A percentile compares a stretch with the other conserved stretches of the same genome.
phyloP scores from a whole-genome alignment of 2,888 invertebrate species.

The Serrognathus titanus region DNA sequence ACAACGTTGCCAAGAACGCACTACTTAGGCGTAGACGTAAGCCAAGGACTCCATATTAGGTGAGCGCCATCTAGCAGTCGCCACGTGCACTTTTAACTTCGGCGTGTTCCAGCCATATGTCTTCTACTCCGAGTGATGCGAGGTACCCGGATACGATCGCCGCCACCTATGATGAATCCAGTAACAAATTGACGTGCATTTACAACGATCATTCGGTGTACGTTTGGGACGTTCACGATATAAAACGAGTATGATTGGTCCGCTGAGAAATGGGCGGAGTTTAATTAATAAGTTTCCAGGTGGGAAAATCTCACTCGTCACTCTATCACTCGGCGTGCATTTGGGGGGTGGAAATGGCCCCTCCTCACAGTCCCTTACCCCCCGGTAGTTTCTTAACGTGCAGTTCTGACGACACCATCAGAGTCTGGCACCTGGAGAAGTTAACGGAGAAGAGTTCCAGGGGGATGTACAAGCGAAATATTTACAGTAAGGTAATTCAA shows the following conservation, averaged over 20 bases:
- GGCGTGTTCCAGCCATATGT: conserved; percentile 67
- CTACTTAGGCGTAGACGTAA: conserved; percentile 90
- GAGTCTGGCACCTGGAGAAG: conserved; percentile 81
- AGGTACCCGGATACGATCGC: conserved; percentile 93
- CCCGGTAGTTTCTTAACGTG: conserved; percentile 90
- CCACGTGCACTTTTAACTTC: not conserved
- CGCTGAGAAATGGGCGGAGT: no score
- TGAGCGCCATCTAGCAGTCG: conserved; percentile 39
- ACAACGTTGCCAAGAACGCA: conserved; percentile 89
- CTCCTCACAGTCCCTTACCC: conserved; percentile 58
- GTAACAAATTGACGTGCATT: conserved; percentile 84
- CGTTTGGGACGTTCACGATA: conserved; percentile 92
- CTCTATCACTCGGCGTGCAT: conserved; percentile 96
- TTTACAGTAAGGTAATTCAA: conserved; percentile 81
- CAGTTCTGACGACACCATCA: conserved; percentile 94
- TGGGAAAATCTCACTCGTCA: conserved; percentile 92
- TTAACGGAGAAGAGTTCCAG: conserved; percentile 49
- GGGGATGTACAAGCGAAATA: conserved; percentile 68
- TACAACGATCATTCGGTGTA: conserved; percentile 97
- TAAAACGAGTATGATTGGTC: conserved; percentile 62
- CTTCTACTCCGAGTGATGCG: conserved; percentile 73
- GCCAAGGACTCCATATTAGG: conserved; percentile 77
- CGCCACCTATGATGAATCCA: conserved; percentile 82
- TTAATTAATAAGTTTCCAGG: conserved; percentile 47
- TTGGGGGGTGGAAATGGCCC: conserved; percentile 90